Percentiles rank a stretch among this genome's conserved stretches.
phyloP scores from a whole-genome alignment of 2,113 vertebrate genomes.

The Laticauda colubrina region DNA sequence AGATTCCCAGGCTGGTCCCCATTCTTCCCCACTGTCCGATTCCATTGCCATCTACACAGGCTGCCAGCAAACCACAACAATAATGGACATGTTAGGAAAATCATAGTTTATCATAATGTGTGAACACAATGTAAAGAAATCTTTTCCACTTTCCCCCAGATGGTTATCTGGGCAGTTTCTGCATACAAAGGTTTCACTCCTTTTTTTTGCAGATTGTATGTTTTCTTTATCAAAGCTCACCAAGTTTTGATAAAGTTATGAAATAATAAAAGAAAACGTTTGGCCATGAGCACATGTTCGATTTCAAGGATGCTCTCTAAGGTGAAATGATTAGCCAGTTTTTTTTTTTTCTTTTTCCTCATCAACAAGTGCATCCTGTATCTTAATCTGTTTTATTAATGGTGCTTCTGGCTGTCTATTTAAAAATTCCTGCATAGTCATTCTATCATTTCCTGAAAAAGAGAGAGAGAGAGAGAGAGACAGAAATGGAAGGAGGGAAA shows the following conservation, averaged over 20 bases:
- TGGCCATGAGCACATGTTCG: background rate
- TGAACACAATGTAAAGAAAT: background rate
- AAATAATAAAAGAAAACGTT: background rate
- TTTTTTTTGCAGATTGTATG: background rate
- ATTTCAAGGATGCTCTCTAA: slow-evolving; percentile 66
- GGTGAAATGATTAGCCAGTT: slow-evolving; percentile 59
- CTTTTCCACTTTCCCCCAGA: background rate
- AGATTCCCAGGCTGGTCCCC: no score
- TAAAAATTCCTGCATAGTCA: background rate
- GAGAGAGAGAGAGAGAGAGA: background rate
- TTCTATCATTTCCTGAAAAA: background rate
- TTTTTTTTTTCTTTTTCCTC: slow-evolving; percentile 54
- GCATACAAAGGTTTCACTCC: background rate
- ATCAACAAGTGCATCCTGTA: slow-evolving; percentile 23
- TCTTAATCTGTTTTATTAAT: background rate
- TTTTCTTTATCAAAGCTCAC: background rate
- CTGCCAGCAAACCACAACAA: background rate
- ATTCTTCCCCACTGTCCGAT: no score
- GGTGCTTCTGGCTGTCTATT: background rate
- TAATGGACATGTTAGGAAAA: background rate
- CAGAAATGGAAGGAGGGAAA: no score
- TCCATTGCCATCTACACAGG: no score
- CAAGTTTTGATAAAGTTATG: background rate
- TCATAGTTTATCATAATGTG: background rate
- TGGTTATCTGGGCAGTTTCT: background rate